Evolutionary conservation across 2,113 vertebrate genomes (phyloP), one percentile per base, ranked within the genome.

Genomic region (Solea solea): DNA sequence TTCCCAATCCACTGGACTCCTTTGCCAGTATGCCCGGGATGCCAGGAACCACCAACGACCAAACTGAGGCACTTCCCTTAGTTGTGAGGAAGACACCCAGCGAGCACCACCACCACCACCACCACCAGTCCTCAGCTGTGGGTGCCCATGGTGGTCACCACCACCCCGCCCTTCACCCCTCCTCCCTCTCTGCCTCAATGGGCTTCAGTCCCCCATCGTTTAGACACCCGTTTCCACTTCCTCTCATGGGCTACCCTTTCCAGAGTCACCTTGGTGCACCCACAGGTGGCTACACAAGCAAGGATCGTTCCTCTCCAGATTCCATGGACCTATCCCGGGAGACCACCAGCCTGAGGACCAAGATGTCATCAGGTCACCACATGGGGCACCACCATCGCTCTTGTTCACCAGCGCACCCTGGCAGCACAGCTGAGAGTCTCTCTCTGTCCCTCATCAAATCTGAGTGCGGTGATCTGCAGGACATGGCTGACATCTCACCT

Each of bases 401-500:
- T 49, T 97, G 95, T 86, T 99, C 98, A 13, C 97, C 97, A 8
- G 94, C 94, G 53, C 96, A 97, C 85, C 94, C 96, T 2, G 96
- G 96, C 87, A 98, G 95, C 65, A 91, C 96, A 0, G 95, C 96
- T 0, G 98, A 99, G 89, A 95, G 95, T n/a, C 95, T 98, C 48
- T 99, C 97, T 69, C 91, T 98, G 86, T 98, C 97, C 34, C 95
- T 99, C 86, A 98, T 99, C 91, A 99, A 99, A 89, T 98, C 97
- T 0, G 98, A 99, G 92, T 99, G 97, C 7, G 94, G 96, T 0
- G 98, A 99, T 83, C 95, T 99, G 71, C 97, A 98, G 93, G 98
- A 99, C 91, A 98, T 98, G 96, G 94, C 97, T 0, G 98, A 98
- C 90, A 98, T 98, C 92, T 99, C 97, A 4, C 96, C 96, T 79